These are phyloP conservation scores for Drosophila prostipennis DNA, from an alignment of 2,888 invertebrate species.

Conservation along the genomic window DNA sequence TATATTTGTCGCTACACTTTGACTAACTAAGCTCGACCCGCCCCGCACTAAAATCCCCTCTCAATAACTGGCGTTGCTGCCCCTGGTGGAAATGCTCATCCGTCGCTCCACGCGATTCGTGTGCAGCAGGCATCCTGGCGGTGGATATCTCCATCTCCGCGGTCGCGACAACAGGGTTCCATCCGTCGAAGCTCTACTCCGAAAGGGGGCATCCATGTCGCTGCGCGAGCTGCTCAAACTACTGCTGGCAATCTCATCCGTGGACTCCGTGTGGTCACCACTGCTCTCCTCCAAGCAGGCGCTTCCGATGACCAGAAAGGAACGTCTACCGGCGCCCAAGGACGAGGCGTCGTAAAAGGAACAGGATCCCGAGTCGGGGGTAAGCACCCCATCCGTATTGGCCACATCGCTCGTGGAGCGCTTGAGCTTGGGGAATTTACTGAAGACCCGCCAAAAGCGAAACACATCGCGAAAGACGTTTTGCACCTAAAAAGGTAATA, in stretches of 20 bases:
- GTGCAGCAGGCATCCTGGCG: constrained; percentile 84
- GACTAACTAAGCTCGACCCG: constrained; percentile 57
- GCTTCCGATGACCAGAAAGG: constrained; percentile 85
- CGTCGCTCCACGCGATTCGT: constrained; percentile 87
- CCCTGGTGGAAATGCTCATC: constrained; percentile 91
- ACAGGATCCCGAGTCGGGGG: constrained; percentile 85
- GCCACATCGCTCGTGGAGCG: constrained; percentile 86
- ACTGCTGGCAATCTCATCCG: constrained; percentile 84
- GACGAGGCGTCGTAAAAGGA: constrained; percentile 84
- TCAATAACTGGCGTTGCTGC: constrained; percentile 84
- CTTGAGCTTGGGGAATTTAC: constrained; percentile 88
- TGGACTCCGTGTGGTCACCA: constrained; percentile 87
- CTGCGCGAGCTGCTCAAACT: constrained; percentile 84
- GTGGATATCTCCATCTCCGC: constrained; percentile 86
- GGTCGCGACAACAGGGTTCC: constrained; percentile 87
- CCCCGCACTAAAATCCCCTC: neutral
- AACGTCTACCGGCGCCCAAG: constrained; percentile 77
- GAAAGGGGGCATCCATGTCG: constrained; percentile 86
- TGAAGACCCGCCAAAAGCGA: constrained; percentile 90
- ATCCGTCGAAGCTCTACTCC: constrained; percentile 91
- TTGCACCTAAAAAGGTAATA: constrained; percentile 86
- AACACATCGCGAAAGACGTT: constrained; percentile 91
- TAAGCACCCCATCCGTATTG: constrained; percentile 85
- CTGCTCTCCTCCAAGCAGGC: constrained; percentile 86
- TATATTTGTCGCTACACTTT: constrained; percentile 65